Percentiles rank a stretch among this genome's conserved stretches.
Evolutionary conservation across 2,888 invertebrate genomes (phyloP).

Genomic region (Xestobium rufovillosum): DNA sequence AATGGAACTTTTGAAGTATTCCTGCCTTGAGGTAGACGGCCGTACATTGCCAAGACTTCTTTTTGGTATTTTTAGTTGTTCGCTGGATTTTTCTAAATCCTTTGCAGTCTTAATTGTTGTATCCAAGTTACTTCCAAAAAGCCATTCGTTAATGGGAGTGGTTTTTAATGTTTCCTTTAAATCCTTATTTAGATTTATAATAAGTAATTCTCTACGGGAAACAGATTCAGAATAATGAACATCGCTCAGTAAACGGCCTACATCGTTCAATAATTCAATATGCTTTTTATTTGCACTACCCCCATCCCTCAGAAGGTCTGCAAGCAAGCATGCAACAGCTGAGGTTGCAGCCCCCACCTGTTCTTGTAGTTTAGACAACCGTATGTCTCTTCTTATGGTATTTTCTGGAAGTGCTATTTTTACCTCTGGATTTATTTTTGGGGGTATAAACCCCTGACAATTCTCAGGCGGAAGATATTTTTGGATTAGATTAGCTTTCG

Average conservation of each 20-base stretch:
- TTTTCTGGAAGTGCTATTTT: neutral
- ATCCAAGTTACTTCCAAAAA: too few relatives aligned
- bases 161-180: slow-evolving; percentile 11
- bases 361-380: neutral
- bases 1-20: too few relatives aligned
- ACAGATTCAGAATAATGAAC: slow-evolving; percentile 9
- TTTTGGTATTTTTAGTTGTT: too few relatives aligned
- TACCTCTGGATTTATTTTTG: slow-evolving; percentile 1
- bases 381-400: neutral
- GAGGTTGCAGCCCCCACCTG: neutral
- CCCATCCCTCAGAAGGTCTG: neutral
- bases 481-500: too few relatives aligned
- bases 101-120: too few relatives aligned
- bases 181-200: slow-evolving; percentile 12
- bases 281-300: neutral
- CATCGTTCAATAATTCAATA: too few relatives aligned
- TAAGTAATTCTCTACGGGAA: slow-evolving; percentile 8
- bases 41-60: too few relatives aligned
- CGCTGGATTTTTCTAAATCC: neutral
- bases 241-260: slow-evolving; percentile 14
- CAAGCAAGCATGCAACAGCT: neutral
- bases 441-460: too few relatives aligned
- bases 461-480: too few relatives aligned
- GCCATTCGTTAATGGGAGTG: neutral
- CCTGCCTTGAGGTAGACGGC: too few relatives aligned